Percentiles rank a stretch among this genome's conserved stretches.
Conservation (phyloP, 2,113 vertebrate genomes). For the Megaleporinus macrocephalus region DNA sequence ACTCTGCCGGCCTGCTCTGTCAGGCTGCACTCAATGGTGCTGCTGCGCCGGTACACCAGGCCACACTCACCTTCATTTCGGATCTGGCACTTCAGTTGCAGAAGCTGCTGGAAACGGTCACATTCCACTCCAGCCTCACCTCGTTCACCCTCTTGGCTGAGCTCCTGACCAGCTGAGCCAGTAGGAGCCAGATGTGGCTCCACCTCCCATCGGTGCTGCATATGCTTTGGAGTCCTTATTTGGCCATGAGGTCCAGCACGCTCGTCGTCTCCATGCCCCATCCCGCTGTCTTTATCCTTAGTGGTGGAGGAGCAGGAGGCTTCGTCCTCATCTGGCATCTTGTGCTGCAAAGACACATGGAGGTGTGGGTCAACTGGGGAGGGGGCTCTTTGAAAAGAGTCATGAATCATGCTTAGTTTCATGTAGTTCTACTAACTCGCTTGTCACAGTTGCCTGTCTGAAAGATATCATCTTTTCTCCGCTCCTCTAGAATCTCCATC, state of each 20-base stretch:
- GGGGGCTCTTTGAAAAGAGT: not conserved
- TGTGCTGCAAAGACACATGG: conserved; percentile 40
- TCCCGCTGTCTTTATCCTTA: conserved; percentile 90
- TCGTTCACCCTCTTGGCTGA: conserved; percentile 71
- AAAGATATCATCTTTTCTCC: conserved; percentile 78
- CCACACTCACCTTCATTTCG: conserved; percentile 87
- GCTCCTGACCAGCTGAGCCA: conserved; percentile 66
- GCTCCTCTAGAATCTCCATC: conserved; percentile 88
- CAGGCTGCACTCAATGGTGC: conserved; percentile 86
- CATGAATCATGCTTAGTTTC: not conserved
- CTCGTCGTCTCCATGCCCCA: conserved; percentile 84
- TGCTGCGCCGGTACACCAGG: conserved; percentile 90
- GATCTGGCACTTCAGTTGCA: conserved; percentile 95
- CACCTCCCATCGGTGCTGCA: conserved; percentile 5
- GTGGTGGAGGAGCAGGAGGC: conserved; percentile 91
- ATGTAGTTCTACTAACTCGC: conserved; percentile 77
- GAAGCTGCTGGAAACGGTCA: conserved; percentile 87
- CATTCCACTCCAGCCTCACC: conserved; percentile 73
- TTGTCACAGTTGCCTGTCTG: conserved; percentile 74
- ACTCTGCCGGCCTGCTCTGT: conserved; percentile 76
- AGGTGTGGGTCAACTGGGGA: not conserved
- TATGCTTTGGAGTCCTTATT: conserved; percentile 59
- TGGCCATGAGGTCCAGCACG: conserved; percentile 83
- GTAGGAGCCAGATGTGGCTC: conserved; percentile 27
- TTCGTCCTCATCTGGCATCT: conserved; percentile 63